Percentiles rank a stretch among this genome's conserved stretches.
Conservation (phyloP, 2,113 vertebrate species). For the Naja naja region DNA sequence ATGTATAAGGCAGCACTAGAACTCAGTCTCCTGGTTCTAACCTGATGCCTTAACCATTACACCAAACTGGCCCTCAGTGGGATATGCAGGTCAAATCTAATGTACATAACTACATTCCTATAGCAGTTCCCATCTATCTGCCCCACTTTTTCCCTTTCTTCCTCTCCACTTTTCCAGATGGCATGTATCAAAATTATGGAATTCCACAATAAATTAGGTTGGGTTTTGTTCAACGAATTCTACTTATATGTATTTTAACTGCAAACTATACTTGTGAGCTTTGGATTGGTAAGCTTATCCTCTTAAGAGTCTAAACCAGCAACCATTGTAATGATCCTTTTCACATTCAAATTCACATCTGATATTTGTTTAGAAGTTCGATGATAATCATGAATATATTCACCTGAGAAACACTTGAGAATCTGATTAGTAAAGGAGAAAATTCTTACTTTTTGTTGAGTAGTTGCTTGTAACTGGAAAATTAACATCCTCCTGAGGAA, state of each 20-base stretch:
- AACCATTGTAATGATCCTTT: not conserved
- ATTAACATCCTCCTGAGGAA: not conserved
- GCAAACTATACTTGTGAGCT: not conserved
- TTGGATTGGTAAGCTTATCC: not conserved
- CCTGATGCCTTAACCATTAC: too few species aligned
- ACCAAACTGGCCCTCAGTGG: not conserved
- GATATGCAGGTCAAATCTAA: not conserved
- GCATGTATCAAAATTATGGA: not conserved
- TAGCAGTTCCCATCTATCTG: not conserved
- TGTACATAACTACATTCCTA: not conserved
- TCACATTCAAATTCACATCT: not conserved
- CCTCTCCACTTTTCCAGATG: not conserved
- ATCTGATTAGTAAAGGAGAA: not conserved
- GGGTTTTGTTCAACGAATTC: not conserved
- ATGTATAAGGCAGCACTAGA: too few species aligned
- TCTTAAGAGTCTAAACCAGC: not conserved
- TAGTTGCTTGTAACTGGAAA: not conserved
- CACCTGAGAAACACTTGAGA: not conserved
- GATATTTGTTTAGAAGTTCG: not conserved
- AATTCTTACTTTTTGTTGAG: too few species aligned
- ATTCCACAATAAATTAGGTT: not conserved
- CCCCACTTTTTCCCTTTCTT: not conserved
- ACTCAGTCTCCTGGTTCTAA: too few species aligned
- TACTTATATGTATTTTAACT: not conserved
- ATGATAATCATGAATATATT: not conserved